A percentile compares a stretch with the other conserved stretches of the same genome.
Evolutionary conservation across 1,140 invertebrate genomes (phyloP).

Genomic region (Sycophila sp.): DNA sequence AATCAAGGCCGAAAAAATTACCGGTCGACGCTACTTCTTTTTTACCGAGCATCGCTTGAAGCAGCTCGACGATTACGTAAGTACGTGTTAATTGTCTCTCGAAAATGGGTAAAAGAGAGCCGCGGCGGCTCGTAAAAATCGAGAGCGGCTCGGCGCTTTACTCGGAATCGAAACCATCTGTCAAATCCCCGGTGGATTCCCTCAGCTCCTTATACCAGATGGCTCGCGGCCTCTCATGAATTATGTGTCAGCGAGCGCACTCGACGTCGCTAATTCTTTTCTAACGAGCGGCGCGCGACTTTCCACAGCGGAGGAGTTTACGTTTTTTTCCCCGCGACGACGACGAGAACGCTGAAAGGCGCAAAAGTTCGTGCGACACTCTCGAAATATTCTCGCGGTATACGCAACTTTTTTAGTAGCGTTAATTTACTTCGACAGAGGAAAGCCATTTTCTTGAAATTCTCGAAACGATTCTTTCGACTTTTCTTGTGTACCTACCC

Average conservation of each 20-base stretch:
- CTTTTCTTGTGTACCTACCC: too few species aligned
- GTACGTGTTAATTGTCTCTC: constrained; percentile 12
- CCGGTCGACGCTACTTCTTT: neutral
- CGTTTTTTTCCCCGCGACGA: neutral
- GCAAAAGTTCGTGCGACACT: neutral
- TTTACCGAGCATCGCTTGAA: neutral
- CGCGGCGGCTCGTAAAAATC: constrained; percentile 9
- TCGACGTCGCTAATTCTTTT: constrained; percentile 1
- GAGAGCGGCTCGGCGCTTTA: neutral
- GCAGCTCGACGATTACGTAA: neutral
- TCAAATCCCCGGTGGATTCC: neutral
- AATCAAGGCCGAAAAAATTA: neutral
- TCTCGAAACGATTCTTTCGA: too few species aligned
- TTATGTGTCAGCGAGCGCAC: too few species aligned
- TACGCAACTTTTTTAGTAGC: too few species aligned
- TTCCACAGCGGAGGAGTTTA: neutral
- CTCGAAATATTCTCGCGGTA: too few species aligned
- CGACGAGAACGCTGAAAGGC: neutral
- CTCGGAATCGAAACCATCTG: constrained; percentile 11
- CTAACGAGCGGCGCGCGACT: neutral
- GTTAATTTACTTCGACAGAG: neutral
- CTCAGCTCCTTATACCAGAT: neutral
- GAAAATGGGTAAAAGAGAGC: neutral
- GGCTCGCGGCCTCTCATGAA: neutral
- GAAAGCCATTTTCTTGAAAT: neutral